Evolutionary conservation across 1,140 invertebrate species (phyloP).

Genomic region (Atta colombica): DNA sequence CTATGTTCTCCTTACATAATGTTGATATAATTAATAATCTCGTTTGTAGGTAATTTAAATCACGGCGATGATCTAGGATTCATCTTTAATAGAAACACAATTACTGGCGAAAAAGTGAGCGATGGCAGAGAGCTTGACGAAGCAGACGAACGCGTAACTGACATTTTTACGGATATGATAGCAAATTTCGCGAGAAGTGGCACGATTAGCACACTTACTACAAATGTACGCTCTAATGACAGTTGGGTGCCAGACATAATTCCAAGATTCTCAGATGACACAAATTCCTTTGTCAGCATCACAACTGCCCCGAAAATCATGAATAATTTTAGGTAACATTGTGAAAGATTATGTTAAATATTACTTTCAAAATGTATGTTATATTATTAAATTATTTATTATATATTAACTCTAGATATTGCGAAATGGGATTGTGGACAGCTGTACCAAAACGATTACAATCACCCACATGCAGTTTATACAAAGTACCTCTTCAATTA

Average conservation of each 20-base stretch:
- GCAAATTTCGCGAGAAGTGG: slow-evolving; percentile 89
- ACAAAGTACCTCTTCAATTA: slow-evolving; percentile 71
- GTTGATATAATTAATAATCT: slow-evolving; percentile 19
- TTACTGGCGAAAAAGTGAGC: slow-evolving; percentile 87
- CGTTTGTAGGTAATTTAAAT: slow-evolving; percentile 83
- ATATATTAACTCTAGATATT: slow-evolving; percentile 80
- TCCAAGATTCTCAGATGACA: slow-evolving; percentile 83
- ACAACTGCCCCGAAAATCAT: slow-evolving; percentile 83
- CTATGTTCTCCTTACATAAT: neutral
- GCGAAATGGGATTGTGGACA: slow-evolving; percentile 89
- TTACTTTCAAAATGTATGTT: neutral
- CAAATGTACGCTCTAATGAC: slow-evolving; percentile 18
- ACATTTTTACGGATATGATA: slow-evolving; percentile 89
- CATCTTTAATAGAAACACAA: slow-evolving; percentile 89
- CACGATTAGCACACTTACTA: slow-evolving; percentile 76
- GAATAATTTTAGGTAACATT: slow-evolving; percentile 87
- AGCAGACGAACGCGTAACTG: slow-evolving; percentile 88
- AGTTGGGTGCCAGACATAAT: slow-evolving; percentile 70
- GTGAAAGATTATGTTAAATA: neutral
- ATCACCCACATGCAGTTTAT: slow-evolving; percentile 84
- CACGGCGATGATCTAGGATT: slow-evolving; percentile 91
- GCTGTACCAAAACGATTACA: slow-evolving; percentile 86
- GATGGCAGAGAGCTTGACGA: slow-evolving; percentile 82
- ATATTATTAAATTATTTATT: slow-evolving; percentile 17
- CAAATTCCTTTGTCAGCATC: slow-evolving; percentile 88